Base-by-base conservation (phyloP, 2,797 vertebrate species). In the Lagocephalus sceleratus region DNA sequence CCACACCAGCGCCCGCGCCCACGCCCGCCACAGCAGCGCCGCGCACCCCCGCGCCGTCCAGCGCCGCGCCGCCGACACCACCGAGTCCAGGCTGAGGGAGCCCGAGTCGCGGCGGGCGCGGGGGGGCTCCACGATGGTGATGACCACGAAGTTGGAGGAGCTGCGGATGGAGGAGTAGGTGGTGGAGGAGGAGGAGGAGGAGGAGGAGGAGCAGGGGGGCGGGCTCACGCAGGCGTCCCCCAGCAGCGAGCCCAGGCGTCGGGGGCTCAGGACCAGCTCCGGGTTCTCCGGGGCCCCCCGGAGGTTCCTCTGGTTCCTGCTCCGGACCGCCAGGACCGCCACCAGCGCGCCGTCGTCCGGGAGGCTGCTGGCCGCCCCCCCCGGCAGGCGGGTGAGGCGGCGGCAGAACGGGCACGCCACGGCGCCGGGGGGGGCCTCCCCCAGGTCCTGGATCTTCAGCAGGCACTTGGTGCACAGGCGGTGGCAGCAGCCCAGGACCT, bases 321-420 rank as follows among this genome's bases (percentile, higher is more conserved):
- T 89, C n/a, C 85, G 92, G 38, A 94, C 85, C 41, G 92, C 83
- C 79, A 98, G 87, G 41, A 84, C 91, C 1, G 92, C 73, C 16
- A 95, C 86, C 81, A 98, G 89, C 76, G 94, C 92, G 80, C 91
- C 89, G 85, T 98, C 94, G 4, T 99, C 96, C 0, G 96, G 94
- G 60, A 98, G 90, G 72, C 91, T 91, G 50, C 79, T 85, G 5
- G 91, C 91, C 0, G 90, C 89, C 5, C 94, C 93, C 0, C 92
- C 90, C 0, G 91, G 91, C 66, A 98, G 84, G 40, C 90, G 87
- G 0, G 95, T 98, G 72, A 93, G 78, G 8, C 90, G 94, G 72
- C 96, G 93, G 77, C 96, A 99, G 79, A 99, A 99, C 0, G 97
- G 97, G 60, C 97, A 99, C 25, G 95, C 90, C 3, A 95, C 91